These are phyloP conservation scores for Potorous gilbertii DNA, from an alignment of 2,797 vertebrate genomes.

Conservation along the genomic window DNA sequence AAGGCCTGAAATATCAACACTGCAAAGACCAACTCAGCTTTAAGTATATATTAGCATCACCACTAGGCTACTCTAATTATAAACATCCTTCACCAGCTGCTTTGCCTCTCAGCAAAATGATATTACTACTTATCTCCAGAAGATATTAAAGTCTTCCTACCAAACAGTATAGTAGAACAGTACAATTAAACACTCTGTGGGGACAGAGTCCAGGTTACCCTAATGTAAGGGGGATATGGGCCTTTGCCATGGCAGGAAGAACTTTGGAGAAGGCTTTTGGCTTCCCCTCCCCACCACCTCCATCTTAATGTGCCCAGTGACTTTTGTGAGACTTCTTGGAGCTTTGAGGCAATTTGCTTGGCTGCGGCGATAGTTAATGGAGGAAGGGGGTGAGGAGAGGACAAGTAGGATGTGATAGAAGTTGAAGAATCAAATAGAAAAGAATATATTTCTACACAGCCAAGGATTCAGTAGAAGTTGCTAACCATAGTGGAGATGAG, in stretches of 20 bases:
- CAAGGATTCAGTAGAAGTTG: neutral
- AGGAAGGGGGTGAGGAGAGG: neutral
- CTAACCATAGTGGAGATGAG: neutral
- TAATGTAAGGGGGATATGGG: neutral
- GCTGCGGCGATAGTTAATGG: neutral
- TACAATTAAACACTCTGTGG: neutral
- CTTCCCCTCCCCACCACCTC: neutral
- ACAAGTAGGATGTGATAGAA: neutral
- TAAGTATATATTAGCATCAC: neutral
- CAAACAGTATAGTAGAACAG: conserved; percentile 58
- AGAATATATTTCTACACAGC: neutral
- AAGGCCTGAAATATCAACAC: neutral
- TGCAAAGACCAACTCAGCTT: conserved; percentile 4
- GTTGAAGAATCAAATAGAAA: neutral
- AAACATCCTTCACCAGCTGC: neutral
- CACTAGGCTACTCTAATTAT: neutral
- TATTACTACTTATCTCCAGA: conserved; percentile 23
- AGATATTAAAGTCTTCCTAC: neutral
- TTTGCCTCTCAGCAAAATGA: conserved; percentile 5
- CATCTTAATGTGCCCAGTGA: neutral
- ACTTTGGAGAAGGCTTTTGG: neutral
- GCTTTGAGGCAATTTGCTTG: neutral
- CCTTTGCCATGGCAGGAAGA: neutral
- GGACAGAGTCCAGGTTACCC: neutral
- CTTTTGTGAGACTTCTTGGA: neutral